phyloP scores from a whole-genome alignment of 2,797 vertebrate species.

The Argya squamiceps region DNA sequence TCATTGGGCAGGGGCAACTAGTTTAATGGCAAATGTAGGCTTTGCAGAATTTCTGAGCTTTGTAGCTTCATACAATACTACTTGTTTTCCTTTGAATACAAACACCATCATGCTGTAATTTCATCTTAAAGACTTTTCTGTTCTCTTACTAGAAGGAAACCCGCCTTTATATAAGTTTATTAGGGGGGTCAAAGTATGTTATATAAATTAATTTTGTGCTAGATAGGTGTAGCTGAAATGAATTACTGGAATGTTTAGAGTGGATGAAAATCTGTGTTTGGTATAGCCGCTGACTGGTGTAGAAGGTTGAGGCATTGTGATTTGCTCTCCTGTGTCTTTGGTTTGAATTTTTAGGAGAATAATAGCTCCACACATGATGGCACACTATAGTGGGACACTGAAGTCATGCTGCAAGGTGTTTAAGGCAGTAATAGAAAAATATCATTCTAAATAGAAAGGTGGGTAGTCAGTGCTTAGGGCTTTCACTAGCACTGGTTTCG shows the following conservation, averaged over 20 bases:
- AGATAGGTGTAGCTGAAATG: background rate
- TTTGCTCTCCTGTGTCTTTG: background rate
- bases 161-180: background rate
- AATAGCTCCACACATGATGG: background rate
- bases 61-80: background rate
- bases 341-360: background rate
- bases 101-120: background rate
- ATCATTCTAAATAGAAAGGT: background rate
- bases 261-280: background rate
- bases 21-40: background rate
- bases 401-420: background rate
- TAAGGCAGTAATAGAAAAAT: background rate
- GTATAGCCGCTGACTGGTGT: background rate
- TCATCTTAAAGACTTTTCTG: background rate
- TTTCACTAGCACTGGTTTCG: background rate
- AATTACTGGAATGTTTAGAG: background rate
- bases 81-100: background rate
- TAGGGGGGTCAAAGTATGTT: background rate
- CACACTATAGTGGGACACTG: background rate
- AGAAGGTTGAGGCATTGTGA: background rate
- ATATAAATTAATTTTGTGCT: background rate
- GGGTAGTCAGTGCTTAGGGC: background rate
- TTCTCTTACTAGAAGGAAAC: background rate
- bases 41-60: background rate
- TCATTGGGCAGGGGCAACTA: background rate